Evolutionary conservation across 2,888 invertebrate genomes (phyloP).

Genomic region (Plutella xylostella): DNA sequence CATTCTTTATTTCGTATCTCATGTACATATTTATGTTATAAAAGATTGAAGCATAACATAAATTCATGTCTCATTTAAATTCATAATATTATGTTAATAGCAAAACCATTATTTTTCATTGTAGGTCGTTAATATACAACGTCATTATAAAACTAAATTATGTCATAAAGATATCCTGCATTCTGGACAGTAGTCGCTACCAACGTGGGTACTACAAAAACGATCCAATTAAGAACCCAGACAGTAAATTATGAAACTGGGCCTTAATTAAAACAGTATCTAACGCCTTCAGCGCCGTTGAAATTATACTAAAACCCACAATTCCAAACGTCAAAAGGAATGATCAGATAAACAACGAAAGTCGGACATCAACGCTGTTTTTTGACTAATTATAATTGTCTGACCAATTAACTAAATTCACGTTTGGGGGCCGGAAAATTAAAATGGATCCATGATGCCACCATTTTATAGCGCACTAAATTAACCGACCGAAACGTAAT

Average conservation of each 20-base stretch:
- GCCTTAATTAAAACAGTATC: conserved; percentile 9
- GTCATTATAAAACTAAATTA: background rate
- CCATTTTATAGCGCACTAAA: conserved; percentile 22
- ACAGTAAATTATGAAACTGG: conserved; percentile 2
- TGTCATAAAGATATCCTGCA: background rate
- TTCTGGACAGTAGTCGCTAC: background rate
- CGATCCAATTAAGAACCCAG: conserved; percentile 7
- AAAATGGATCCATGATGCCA: conserved; percentile 23
- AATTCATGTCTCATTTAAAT: too few relatives aligned
- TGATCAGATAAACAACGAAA: conserved; percentile 10
- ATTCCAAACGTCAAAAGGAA: conserved; percentile 7
- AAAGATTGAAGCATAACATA: too few relatives aligned
- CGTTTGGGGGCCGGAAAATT: conserved; percentile 25
- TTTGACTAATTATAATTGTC: conserved; percentile 37
- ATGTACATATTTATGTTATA: too few relatives aligned
- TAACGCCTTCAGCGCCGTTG: conserved; percentile 3
- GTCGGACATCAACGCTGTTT: conserved; percentile 22
- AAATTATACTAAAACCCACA: conserved; percentile 10
- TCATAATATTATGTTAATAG: too few relatives aligned
- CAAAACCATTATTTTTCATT: too few relatives aligned
- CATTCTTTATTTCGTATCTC: too few relatives aligned
- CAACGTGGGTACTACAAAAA: background rate
- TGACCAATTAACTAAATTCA: conserved; percentile 34
- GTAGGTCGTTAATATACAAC: background rate
- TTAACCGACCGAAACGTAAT: conserved; percentile 23